phyloP scores from a whole-genome alignment of 1,140 invertebrate species.

The Neodiprion fabricii region DNA sequence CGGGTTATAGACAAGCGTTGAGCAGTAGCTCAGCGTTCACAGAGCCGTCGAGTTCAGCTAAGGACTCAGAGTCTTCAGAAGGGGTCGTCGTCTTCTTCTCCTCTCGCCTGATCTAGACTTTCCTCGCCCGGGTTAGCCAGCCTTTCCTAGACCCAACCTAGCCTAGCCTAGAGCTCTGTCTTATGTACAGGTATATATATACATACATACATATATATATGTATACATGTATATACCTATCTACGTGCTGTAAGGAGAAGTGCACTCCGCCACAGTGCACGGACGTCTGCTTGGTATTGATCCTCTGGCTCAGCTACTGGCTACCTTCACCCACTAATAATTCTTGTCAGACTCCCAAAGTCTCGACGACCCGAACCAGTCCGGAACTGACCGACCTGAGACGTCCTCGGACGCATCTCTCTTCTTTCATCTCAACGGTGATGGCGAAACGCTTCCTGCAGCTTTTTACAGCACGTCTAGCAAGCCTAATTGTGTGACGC shows the following conservation, averaged over 20 bases:
- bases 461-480: too few species aligned
- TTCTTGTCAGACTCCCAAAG: constrained; percentile 62
- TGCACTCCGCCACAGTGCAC: constrained; percentile 56
- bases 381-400: constrained; percentile 21
- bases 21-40: neutral
- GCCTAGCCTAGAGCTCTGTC: constrained; percentile 42
- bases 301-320: constrained; percentile 58
- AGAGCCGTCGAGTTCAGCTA: neutral
- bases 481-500: too few species aligned
- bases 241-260: constrained; percentile 36
- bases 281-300: constrained; percentile 59
- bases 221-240: constrained; percentile 17
- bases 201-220: neutral
- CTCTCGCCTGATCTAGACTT: constrained; percentile 45
- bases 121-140: constrained; percentile 43
- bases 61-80: neutral
- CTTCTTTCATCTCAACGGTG: constrained; percentile 6
- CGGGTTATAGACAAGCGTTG: too few species aligned
- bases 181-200: constrained; percentile 26
- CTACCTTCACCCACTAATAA: constrained; percentile 64
- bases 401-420: constrained; percentile 11
- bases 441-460: too few species aligned
- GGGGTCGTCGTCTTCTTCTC: neutral
- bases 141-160: constrained; percentile 53
- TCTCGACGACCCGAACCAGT: constrained; percentile 44